Evolutionary conservation across 1,140 invertebrate species (phyloP), one percentile per base, ranked within the genome.

Genomic region (Pseudomyrmex dendroicus): DNA sequence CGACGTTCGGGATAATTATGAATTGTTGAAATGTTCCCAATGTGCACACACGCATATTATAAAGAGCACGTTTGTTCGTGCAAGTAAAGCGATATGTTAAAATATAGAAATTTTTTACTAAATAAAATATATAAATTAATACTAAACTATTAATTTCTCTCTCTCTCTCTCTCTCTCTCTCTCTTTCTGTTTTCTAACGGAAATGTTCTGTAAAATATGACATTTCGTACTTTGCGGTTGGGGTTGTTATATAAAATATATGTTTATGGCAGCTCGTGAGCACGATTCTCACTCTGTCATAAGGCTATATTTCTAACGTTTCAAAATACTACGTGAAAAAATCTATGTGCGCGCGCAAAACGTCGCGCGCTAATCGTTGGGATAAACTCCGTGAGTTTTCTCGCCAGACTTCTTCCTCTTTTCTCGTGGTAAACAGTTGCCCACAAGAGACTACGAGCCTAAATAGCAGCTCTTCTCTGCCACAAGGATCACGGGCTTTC

Each of bases 341-440:
- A 61, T 80, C 10, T n/a, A 46, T 17, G 76, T 54, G 64, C 73
- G 73, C 76, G 66, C 70, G 35, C 76, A 80, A 80, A 80, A 80
- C 76, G 76, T 80, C 76, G 73, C 63, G 73, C 76, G 76, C 56
- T 80, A 80, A 80, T 80, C 76, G 76, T 46, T 54, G 44, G 76
- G 66, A 80, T 80, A 80, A 80, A 80, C 66, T 57, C 66, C 20
- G 20, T 59, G 54, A 78, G 54, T 78, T 72, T 20, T 52, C 76
- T 64, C 54, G 54, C 52, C 35, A 57, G 57, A 22, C 76, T 78
- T 44, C 74, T 74, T 46, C 15, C 50, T 20, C 8, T 54, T 48
- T 22, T 77, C 35, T 48, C 76, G 52, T 25, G n/a, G 56, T 56
- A 44, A 64, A 17, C 73, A 64, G 22, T 35, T 44, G 22, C 46